Base-by-base conservation (phyloP, 2,888 invertebrate species). In the Drosophila neoperkinsi region DNA sequence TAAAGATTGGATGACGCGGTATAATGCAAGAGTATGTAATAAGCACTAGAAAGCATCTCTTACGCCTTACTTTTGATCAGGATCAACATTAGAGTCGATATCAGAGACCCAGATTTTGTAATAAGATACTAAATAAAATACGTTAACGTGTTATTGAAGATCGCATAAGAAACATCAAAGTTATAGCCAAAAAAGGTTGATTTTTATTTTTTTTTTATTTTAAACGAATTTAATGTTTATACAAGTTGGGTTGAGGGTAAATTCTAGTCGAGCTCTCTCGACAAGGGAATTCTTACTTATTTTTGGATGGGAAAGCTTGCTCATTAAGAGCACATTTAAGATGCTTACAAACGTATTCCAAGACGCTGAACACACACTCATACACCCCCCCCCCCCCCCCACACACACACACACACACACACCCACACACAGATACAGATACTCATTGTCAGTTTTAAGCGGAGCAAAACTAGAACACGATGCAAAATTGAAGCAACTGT, bases 291-390 rank as follows among this genome's bases (percentile, higher is more conserved):
- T 46, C 46, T 9, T 9, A 25, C 16, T 9, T 25, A 65, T 58
- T 66, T 66, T 56, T 68, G 55, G 65, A 58, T 69, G 58, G 74
- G 83, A 74, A 85, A 77, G 72, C 79, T 46, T 83, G 86, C 88
- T 90, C 90, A 83, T 90, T 87, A 87, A 87, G 88, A 87, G 88
- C 84, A 87, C 87, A 87, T 87, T 90, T 90, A 83, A 87, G 88
- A 87, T 90, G 88, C 88, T 87, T 87, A 85, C 84, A 87, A 85
- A 87, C 84, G 86, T 90, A 84, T 88, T 81, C 75, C 68, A 69
- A 86, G 86, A 76, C 83, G 41, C 71, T 67, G 60, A 69, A 74
- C 74, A 81, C 10, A 41, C 41, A 41, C 41, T 9, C 10, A 10
- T 2, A 41, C n/a, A 41, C 41, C n/a, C 3, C 56, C 0, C 3